Base-by-base conservation (phyloP, 2,797 vertebrate species). In the Hippoglossus hippoglossus region DNA sequence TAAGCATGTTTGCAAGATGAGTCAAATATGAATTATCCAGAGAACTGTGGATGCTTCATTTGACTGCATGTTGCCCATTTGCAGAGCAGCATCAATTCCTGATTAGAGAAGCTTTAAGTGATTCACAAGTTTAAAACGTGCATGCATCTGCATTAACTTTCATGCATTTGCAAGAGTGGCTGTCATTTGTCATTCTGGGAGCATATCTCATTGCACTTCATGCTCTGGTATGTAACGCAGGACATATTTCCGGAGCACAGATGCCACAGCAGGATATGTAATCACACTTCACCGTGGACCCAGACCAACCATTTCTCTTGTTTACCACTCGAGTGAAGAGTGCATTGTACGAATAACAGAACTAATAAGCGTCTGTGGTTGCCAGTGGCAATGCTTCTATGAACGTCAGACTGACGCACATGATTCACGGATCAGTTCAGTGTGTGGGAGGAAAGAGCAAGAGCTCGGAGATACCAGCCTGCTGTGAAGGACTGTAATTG, bases 351-450 rank as follows among this genome's bases (percentile, higher is more conserved):
- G 85, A 84, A 85, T 77, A 82, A 84, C 47, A 31, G 63, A 87
- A 87, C 59, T 82, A 81, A 85, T 74, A 82, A 58, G 88, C 75
- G 73, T 90, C 75, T 71, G 69, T 73, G 76, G 89, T 92, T 91
- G 83, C 91, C 71, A 73, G 52, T 88, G 80, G 91, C 87, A 77
- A 93, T 87, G 84, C 80, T 74, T 82, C 77, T 61, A 71, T 53
- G 81, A 80, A 93, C 94, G 94, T 95, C 94, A 94, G 86, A 81
- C 83, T 95, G 94, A 95, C 93, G 94, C 93, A 95, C 89, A 74
- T 55, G 56, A 73, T 77, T 81, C 74, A 55, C 75, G 49, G 81
- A 80, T 90, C 87, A 82, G 90, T 89, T 85, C 72, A 71, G 82
- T 68, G 92, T 90, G 94, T 94, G 93, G 94, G 94, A 87, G 91